Conservation (phyloP, 2,797 vertebrate genomes). For the Chelon auratus region DNA sequence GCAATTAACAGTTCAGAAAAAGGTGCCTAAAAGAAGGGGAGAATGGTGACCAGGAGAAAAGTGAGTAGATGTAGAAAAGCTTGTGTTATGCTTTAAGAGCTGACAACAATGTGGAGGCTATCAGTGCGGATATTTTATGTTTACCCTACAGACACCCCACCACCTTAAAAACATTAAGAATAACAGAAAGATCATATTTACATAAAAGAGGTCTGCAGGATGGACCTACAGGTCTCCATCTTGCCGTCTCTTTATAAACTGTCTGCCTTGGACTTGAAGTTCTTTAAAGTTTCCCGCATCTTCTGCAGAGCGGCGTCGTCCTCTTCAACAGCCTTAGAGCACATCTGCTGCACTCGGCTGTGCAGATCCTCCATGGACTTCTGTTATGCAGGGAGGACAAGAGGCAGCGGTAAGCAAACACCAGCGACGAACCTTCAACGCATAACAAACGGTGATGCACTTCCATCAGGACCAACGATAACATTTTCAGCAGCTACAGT, state of each 20-base stretch:
- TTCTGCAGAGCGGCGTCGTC: constrained; percentile 58
- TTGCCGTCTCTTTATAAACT: constrained; percentile 27
- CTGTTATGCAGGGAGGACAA: constrained; percentile 37
- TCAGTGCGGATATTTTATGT: too few species aligned
- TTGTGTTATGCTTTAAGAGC: too few species aligned
- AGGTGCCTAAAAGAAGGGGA: too few species aligned
- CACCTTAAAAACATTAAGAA: neutral
- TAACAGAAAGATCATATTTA: neutral
- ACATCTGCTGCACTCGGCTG: constrained; percentile 57
- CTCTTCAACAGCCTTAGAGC: constrained; percentile 67
- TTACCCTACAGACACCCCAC: too few species aligned
- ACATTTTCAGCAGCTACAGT: too few species aligned
- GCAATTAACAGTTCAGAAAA: too few species aligned
- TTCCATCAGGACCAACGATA: too few species aligned
- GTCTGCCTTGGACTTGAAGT: constrained; percentile 56
- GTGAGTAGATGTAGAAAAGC: too few species aligned
- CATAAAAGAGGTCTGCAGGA: neutral
- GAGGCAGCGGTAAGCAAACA: neutral
- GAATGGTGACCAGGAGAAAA: too few species aligned
- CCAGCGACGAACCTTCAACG: too few species aligned
- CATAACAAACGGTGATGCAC: too few species aligned
- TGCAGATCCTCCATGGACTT: constrained; percentile 70
- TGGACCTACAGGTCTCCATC: neutral
- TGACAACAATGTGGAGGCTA: too few species aligned
- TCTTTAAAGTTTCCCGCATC: constrained; percentile 56